Conservation (phyloP, 2,888 invertebrate species). For the Heliconius hortense region DNA sequence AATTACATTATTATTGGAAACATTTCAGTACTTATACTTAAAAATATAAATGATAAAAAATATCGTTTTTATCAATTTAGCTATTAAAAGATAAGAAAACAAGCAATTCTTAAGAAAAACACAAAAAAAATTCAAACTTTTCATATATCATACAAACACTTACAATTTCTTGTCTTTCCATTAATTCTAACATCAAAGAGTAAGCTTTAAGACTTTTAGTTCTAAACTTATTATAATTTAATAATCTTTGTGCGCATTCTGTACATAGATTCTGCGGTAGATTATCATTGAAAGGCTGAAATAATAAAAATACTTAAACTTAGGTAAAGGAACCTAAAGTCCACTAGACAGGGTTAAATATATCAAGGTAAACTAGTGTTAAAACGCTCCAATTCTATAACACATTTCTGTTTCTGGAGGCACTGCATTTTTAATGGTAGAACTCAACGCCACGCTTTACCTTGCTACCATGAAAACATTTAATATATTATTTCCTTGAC, state of each 20-base stretch:
- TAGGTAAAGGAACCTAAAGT: neutral
- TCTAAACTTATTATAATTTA: constrained; percentile 52
- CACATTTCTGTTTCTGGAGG: neutral
- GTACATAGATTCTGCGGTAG: constrained; percentile 61
- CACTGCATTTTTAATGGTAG: neutral
- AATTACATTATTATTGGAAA: constrained; percentile 38
- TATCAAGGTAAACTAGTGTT: neutral
- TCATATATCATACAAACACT: constrained; percentile 44
- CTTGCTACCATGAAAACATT: too few species aligned
- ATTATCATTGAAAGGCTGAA: constrained; percentile 53
- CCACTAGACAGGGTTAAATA: too few species aligned
- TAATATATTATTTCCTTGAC: too few species aligned
- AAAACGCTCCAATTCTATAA: too few species aligned
- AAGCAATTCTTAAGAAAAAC: too few species aligned
- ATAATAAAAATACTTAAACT: neutral
- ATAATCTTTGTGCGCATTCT: constrained; percentile 59
- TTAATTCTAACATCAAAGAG: constrained; percentile 53
- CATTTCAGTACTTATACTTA: neutral
- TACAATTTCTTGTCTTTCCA: constrained; percentile 53
- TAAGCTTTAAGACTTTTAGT: constrained; percentile 54
- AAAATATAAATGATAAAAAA: neutral
- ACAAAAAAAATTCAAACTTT: neutral
- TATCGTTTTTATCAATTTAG: too few species aligned
- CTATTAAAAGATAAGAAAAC: too few species aligned
- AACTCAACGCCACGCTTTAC: too few species aligned